Evolutionary conservation across 2,113 vertebrate species (phyloP), one percentile per base, ranked within the genome.

Genomic region (Vidua chalybeata): DNA sequence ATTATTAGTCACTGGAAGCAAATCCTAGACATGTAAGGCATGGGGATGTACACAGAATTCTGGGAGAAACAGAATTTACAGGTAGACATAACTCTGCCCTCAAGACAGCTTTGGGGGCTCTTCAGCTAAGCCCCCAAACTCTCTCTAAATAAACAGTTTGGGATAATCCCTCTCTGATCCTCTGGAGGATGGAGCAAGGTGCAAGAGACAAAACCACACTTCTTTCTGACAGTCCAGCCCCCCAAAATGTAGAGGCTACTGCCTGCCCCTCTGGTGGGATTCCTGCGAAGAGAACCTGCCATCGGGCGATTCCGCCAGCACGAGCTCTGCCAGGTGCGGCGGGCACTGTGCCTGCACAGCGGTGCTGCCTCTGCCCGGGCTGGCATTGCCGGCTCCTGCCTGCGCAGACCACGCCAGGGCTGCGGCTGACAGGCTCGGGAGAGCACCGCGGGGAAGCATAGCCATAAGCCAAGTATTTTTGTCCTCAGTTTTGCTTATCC

Each of bases 261-360:
- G 51, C 68, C 45, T 24, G n/a, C 6, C 51, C 10, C n/a, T 80
- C 5, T 0, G 3, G 48, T 48, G 39, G 77, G n/a, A 37, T 85
- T 72, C 18, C 45, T 30, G 56, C 74, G 33, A 27, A 6, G 41
- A 16, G 35, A 69, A 6, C n/a, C 62, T 66, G 76, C 49, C 59
- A 0, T 1, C 0, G 6, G 62, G 26, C 11, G 68, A 3, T 37
- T 51, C 4, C 63, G 39, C 13, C 59, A 13, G 0, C 17, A 0
- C 7, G 4, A 18, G 2, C 1, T 0, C 8, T 2, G 4, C 69
- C 1, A 0, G 20, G 23, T 26, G 51, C 3, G 1, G 90, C 1
- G 2, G 61, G 75, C n/a, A 0, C 52, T 7, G 68, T 72, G 52
- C 84, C 84, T 2, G 4, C 54, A 4, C 79, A 15, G 49, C 1